Evolutionary conservation across 2,888 invertebrate genomes (phyloP), one percentile per base, ranked within the genome.

Genomic region (Zaprionus bogoriensis): DNA sequence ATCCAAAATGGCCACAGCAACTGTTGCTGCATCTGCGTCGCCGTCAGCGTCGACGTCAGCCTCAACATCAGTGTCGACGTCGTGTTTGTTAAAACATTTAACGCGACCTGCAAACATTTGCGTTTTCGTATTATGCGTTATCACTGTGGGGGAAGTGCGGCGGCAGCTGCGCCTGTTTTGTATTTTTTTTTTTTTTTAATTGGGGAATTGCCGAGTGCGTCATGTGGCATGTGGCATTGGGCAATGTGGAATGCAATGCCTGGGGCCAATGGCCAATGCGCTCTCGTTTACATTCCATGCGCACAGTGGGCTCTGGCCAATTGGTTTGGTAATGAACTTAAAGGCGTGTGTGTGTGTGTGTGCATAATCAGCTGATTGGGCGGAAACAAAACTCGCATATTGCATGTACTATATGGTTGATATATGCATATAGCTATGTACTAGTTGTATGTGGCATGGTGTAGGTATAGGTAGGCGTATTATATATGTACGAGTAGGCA

Each of bases 61-160:
- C 45, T 82, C 73, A 55, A 44, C 41, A 22, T 42, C 65, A 30
- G 68, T 74, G 53, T 81, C 79, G 53, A 73, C 65, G 44, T 82
- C 84, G 59, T 81, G 77, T 73, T 82, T 67, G 86, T 76, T 69
- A 77, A 75, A 84, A 77, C 61, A 73, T 80, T 83, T 82, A 71
- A 74, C 78, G 82, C 88, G 89, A 90, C 89, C 89, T 89, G 89
- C 85, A 89, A 89, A 88, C 89, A 90, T 89, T 90, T 77, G 80
- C 86, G 70, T 77, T 85, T 85, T 82, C 80, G 85, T 80, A 88
- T 88, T 80, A 88, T 88, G 89, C 88, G 78, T 81, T 78, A 76
- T 84, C 80, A 80, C 84, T 80, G 84, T 76, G 67, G 67, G 73
- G 70, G 52, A 60, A 32, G 38, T 69, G n/a, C n/a, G 64, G 61